phyloP scores from a whole-genome alignment of 2,888 invertebrate genomes.

The Papilio demoleus region DNA sequence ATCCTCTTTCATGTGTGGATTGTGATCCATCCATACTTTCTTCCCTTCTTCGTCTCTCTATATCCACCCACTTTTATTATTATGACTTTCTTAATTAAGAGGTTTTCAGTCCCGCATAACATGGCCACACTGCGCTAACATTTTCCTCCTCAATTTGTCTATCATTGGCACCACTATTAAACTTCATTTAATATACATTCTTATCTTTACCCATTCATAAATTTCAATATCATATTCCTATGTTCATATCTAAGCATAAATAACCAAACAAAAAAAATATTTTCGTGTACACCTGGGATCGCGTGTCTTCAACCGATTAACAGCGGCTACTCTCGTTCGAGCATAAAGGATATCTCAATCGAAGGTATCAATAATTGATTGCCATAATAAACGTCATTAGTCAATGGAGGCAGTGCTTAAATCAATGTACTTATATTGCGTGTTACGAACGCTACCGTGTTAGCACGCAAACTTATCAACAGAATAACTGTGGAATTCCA shows the following conservation, averaged over 20 bases:
- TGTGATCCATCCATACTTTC: no score
- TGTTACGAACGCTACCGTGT: slow-evolving; percentile 72
- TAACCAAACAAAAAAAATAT: slow-evolving; percentile 49
- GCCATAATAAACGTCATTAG: slow-evolving; percentile 79
- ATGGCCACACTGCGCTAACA: no score
- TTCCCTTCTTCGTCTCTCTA: no score
- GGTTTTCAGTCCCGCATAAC: no score
- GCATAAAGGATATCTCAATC: slow-evolving; percentile 74
- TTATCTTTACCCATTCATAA: background rate
- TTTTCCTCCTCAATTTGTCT: no score
- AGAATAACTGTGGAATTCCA: slow-evolving; percentile 40
- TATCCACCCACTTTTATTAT: no score
- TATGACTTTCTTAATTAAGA: no score
- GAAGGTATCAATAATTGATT: slow-evolving; percentile 74
- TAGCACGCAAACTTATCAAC: slow-evolving; percentile 63
- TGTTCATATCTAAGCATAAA: slow-evolving; percentile 58
- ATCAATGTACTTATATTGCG: slow-evolving; percentile 68
- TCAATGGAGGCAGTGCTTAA: slow-evolving; percentile 71
- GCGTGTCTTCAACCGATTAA: slow-evolving; percentile 70
- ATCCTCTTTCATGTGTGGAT: no score
- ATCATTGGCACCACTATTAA: no score
- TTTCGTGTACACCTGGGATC: slow-evolving; percentile 46
- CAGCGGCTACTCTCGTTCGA: slow-evolving; percentile 67
- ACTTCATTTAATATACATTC: no score
- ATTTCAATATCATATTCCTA: background rate